Conservation (phyloP, 2,888 invertebrate species). For the Scaptomyza flava region DNA sequence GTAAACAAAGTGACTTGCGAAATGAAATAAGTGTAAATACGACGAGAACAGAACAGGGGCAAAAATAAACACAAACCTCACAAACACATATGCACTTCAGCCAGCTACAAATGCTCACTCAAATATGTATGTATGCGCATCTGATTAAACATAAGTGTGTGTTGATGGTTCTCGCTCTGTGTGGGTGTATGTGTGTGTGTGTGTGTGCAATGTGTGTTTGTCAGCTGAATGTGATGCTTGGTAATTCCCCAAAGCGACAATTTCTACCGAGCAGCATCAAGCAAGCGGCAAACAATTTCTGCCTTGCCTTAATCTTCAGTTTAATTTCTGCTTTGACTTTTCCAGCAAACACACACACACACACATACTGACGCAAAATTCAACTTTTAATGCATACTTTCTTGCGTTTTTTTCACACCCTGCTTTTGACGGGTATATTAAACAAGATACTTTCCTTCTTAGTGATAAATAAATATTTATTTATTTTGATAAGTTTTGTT, state of each 20-base stretch:
- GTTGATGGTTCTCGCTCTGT: constrained; percentile 34
- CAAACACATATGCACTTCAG: constrained; percentile 3
- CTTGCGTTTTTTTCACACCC: constrained; percentile 27
- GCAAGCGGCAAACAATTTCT: constrained; percentile 42
- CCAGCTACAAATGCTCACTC: constrained; percentile 57
- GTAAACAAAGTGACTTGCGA: constrained; percentile 66
- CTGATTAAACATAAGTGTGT: constrained; percentile 72
- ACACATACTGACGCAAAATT: constrained; percentile 25
- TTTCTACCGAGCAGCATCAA: constrained; percentile 28
- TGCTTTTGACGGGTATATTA: constrained; percentile 9
- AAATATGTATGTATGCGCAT: constrained; percentile 76
- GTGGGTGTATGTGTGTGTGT: constrained; percentile 19
- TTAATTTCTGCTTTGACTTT: constrained; percentile 75
- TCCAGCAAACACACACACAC: constrained; percentile 30
- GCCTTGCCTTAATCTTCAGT: constrained; percentile 70
- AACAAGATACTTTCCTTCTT: no score
- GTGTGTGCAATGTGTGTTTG: no score
- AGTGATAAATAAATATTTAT: not conserved
- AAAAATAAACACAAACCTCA: constrained; percentile 6
- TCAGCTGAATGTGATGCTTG: constrained; percentile 37
- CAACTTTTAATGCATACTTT: constrained; percentile 60
- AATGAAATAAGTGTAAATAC: constrained; percentile 77
- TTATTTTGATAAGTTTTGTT: not conserved
- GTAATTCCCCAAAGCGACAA: constrained; percentile 60
- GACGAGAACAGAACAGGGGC: constrained; percentile 33